phyloP scores from a whole-genome alignment of 2,113 vertebrate species.

The Dolichallabes microphthalmus region DNA sequence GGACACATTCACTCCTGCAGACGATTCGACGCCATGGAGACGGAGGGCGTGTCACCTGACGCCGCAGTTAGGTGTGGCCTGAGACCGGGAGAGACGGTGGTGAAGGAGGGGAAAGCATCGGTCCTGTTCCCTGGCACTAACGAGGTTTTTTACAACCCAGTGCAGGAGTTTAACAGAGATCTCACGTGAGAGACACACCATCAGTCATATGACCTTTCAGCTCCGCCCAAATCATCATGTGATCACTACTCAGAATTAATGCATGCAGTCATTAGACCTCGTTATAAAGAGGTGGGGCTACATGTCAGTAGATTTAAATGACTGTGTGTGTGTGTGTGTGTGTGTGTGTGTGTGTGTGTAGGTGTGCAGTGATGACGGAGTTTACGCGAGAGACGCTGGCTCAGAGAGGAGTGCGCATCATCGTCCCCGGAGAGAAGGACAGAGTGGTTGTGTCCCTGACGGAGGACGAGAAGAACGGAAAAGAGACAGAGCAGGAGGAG shows the following conservation, averaged over 20 bases:
- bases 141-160: slow-evolving; percentile 91
- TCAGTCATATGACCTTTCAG: neutral
- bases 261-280: no score
- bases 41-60: slow-evolving; percentile 67
- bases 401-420: slow-evolving; percentile 77
- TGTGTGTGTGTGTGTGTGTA: slow-evolving; percentile 54
- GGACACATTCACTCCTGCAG: neutral
- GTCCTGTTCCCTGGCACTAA: slow-evolving; percentile 85
- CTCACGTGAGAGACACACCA: slow-evolving; percentile 77
- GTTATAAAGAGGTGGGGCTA: no score
- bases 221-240: neutral
- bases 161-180: slow-evolving; percentile 92
- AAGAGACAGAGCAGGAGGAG: slow-evolving; percentile 38
- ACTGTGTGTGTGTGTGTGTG: neutral
- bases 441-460: slow-evolving; percentile 71
- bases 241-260: neutral
- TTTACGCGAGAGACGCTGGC: slow-evolving; percentile 79
- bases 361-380: slow-evolving; percentile 89
- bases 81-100: slow-evolving; percentile 70
- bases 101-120: slow-evolving; percentile 81
- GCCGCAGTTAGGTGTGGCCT: slow-evolving; percentile 24
- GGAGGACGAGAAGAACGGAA: slow-evolving; percentile 55
- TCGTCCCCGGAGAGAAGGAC: slow-evolving; percentile 80
- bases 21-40: slow-evolving; percentile 27
- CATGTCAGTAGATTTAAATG: neutral